phyloP scores from a whole-genome alignment of 2,888 invertebrate genomes.

The Heteromurus nitidus region DNA sequence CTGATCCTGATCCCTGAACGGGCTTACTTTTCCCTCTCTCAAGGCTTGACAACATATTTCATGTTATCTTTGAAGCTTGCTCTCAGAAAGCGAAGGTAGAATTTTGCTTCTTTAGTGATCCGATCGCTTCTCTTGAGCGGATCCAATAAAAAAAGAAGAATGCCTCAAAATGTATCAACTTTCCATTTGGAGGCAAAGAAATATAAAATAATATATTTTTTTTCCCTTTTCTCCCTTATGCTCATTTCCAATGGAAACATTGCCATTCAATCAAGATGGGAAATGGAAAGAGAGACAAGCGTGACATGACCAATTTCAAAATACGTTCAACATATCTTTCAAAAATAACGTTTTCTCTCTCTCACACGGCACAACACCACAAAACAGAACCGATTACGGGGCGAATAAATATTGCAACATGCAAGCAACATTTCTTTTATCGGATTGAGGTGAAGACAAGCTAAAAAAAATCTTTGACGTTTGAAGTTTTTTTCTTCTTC shows the following conservation, averaged over 20 bases:
- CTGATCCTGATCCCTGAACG: conserved; percentile 15
- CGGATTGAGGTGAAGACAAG: no score
- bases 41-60: background rate
- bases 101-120: background rate
- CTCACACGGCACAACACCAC: background rate
- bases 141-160: background rate
- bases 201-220: background rate
- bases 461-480: no score
- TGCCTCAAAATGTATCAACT: conserved; percentile 1
- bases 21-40: background rate
- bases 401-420: no score
- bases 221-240: background rate
- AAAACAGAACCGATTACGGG: no score
- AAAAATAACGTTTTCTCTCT: background rate
- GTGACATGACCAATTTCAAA: background rate
- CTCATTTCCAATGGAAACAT: background rate
- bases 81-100: no score
- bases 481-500: no score
- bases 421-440: no score
- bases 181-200: no score
- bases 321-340: background rate
- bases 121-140: no score
- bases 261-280: background rate
- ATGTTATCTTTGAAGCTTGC: background rate
- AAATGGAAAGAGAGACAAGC: background rate